phyloP scores from a whole-genome alignment of 1,140 invertebrate genomes.

The Contarinia nasturtii region DNA sequence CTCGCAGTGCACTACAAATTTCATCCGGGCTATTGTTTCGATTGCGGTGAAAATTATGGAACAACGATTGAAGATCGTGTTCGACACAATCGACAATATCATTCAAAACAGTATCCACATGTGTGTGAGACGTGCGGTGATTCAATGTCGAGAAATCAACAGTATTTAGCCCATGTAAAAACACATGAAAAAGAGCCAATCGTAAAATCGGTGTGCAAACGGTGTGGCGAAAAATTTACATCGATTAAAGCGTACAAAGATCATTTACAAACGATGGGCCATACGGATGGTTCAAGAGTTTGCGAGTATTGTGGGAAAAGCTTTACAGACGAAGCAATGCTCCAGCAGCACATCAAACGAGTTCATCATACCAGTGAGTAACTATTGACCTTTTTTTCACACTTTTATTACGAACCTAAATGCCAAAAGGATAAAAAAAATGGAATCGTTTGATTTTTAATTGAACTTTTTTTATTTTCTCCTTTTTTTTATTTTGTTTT shows the following conservation, averaged over 20 bases:
- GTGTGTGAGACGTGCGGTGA: conserved; percentile 23
- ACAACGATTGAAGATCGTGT: conserved; percentile 15
- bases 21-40: no score
- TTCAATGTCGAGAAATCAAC: conserved; percentile 21
- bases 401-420: conserved; percentile 18
- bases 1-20: no score
- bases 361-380: conserved; percentile 15
- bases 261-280: background rate
- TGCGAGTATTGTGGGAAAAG: conserved; percentile 17
- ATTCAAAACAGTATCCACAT: conserved; percentile 22
- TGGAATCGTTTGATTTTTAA: conserved; percentile 20
- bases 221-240: background rate
- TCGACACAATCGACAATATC: conserved; percentile 19
- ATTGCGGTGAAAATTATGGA: no score
- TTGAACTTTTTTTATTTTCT: background rate
- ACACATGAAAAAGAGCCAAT: conserved; percentile 21
- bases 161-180: conserved; percentile 22
- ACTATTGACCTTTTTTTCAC: conserved; percentile 19
- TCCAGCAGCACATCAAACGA: conserved; percentile 19
- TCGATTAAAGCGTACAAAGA: background rate
- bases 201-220: background rate
- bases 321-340: conserved; percentile 20
- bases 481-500: background rate
- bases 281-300: conserved; percentile 21
- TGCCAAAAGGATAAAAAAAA: conserved; percentile 22